Evolutionary conservation across 1,140 invertebrate genomes (phyloP).

Genomic region (Triops longicaudatus): DNA sequence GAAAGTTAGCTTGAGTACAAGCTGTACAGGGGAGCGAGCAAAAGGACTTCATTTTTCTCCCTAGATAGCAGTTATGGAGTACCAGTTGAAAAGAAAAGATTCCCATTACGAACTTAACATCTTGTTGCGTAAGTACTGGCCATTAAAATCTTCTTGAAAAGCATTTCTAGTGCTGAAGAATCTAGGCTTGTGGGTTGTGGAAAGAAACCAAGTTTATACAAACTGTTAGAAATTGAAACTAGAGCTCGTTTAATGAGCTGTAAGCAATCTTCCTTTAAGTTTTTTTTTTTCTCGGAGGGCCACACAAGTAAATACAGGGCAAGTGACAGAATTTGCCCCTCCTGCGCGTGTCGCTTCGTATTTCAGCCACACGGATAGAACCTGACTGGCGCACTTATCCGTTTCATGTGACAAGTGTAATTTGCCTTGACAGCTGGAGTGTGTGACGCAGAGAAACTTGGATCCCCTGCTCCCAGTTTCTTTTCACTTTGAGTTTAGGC

Average conservation of each 20-base stretch:
- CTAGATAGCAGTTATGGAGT: neutral
- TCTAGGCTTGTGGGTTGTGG: neutral
- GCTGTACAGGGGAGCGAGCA: neutral
- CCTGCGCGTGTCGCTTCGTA: neutral
- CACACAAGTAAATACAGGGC: neutral
- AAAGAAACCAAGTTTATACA: neutral
- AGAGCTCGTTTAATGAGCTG: no score
- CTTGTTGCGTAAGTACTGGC: neutral
- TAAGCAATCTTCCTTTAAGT: no score
- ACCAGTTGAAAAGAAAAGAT: conserved; percentile 8
- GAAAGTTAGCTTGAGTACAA: neutral
- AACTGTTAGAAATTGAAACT: neutral
- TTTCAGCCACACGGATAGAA: neutral
- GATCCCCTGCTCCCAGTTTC: neutral
- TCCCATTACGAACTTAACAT: neutral
- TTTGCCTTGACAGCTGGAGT: neutral
- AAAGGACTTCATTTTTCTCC: neutral
- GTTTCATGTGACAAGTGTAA: neutral
- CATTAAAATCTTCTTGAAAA: neutral
- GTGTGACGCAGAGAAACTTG: neutral
- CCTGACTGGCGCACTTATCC: neutral
- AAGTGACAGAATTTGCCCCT: neutral
- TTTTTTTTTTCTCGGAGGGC: neutral
- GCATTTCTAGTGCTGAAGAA: neutral
- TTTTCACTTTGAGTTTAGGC: neutral